phyloP scores from a whole-genome alignment of 2,888 invertebrate genomes.

The Entomobrya multifasciata region DNA sequence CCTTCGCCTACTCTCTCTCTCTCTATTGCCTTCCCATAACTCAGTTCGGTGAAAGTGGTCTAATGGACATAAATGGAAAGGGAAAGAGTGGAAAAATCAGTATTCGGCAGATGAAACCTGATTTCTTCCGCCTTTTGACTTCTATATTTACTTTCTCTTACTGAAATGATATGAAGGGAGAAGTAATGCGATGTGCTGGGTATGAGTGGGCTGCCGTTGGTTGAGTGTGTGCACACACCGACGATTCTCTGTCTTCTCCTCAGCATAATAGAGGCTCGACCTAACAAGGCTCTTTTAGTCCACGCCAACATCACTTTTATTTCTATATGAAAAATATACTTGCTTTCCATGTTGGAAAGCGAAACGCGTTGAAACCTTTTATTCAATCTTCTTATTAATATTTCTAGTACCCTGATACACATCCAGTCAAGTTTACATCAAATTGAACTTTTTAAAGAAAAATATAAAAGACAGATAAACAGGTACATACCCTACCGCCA shows the following conservation, averaged over 20 bases:
- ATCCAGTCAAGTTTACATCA: conserved; percentile 56
- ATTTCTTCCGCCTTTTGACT: conserved; percentile 78
- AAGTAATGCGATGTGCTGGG: not conserved
- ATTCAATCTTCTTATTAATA: conserved; percentile 12
- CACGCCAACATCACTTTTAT: conserved; percentile 59
- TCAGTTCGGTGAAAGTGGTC: not conserved
- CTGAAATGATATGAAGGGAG: conserved; percentile 53
- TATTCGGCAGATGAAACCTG: conserved; percentile 74
- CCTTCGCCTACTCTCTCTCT: not conserved
- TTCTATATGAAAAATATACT: not conserved
- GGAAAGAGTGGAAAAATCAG: conserved; percentile 67
- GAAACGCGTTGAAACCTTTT: not conserved
- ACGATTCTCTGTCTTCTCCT: too few relatives aligned
- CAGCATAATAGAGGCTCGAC: too few relatives aligned
- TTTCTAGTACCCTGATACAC: conserved; percentile 26
- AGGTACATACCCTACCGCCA: too few relatives aligned
- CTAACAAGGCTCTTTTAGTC: too few relatives aligned
- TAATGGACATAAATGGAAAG: conserved; percentile 43
- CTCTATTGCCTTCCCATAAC: not conserved
- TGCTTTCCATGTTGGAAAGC: not conserved
- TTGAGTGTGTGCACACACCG: too few relatives aligned
- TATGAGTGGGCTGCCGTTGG: not conserved
- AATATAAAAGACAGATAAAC: not conserved
- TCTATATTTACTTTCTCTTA: conserved; percentile 67
- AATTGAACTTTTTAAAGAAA: conserved; percentile 9